Conservation (phyloP, 2,113 vertebrate species). For the Pteropus alecto region DNA sequence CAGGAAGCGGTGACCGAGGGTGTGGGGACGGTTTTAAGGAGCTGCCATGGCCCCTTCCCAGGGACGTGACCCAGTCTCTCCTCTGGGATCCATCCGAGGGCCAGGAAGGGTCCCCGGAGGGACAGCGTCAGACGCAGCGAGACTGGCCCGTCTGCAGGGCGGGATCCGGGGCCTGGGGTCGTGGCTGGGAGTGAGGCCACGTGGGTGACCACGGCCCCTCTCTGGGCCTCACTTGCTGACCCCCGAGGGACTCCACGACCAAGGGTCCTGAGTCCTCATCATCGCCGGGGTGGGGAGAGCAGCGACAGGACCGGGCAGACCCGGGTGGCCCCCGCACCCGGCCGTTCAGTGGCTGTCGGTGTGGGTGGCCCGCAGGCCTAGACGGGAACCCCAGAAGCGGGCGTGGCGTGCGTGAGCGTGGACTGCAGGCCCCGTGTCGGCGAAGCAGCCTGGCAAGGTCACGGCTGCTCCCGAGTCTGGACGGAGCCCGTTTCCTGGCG, state of each 20-base stretch:
- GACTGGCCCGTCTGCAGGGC: accelerated
- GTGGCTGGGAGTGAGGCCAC: too few relatives aligned
- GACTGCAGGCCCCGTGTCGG: too few relatives aligned
- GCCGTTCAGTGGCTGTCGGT: too few relatives aligned
- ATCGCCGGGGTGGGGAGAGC: not conserved
- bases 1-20: accelerated
- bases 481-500: too few relatives aligned
- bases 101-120: too few relatives aligned
- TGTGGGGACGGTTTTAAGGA: accelerated
- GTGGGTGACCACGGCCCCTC: accelerated
- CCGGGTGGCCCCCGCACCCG: accelerated
- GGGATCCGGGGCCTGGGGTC: too few relatives aligned
- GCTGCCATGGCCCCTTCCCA: not conserved
- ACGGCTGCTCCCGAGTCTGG: too few relatives aligned
- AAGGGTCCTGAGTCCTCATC: not conserved
- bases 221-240: accelerated
- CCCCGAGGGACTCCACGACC: not conserved
- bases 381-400: too few relatives aligned
- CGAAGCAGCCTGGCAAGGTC: too few relatives aligned
- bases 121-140: accelerated
- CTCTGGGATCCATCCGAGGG: accelerated
- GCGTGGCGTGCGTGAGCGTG: too few relatives aligned
- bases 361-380: too few relatives aligned
- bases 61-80: accelerated
- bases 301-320: too few relatives aligned